Base-by-base conservation (phyloP, 2,888 invertebrate species). In the Campoletis raptor region DNA sequence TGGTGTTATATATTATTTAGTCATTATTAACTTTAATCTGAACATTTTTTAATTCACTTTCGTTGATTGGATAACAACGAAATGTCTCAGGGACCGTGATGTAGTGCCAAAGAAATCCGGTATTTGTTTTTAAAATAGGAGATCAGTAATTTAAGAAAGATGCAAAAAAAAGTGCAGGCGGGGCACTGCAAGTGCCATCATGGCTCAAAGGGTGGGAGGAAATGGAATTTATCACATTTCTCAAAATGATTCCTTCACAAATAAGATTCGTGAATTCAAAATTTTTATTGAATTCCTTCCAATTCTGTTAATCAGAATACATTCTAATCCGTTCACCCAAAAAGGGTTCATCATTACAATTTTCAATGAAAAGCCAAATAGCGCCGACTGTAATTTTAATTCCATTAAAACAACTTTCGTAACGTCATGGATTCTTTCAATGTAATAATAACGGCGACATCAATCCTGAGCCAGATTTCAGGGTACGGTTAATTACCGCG, bases 391-490 rank as follows among this genome's bases (percentile, higher is more conserved):
- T 30, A 6, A 21, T 61, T 72, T 37, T 72, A 10, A 72, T 52
- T 54, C 9, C 61, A 30, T 61, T 30, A 30, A n/a, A 30, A 57
- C 10, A 57, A 61, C 15, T 61, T 61, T 61, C 12, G 15, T 61
- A 61, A 30, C 30, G 57, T 30, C 57, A 30, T 30, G 61, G 30
- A 70, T 70, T 70, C 30, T 69, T 30, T 48, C 37, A 10, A 12
- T 52, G n/a, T 36, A 36, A 9, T 77, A 67, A 66, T 67, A 66
- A 78, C 52, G 52, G 79, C 42, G 30, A 57, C 79, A 79, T 79
- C 79, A 79, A 70, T 79, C 70, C 21, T 70, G 42, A 79, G 66
- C 66, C 40, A 67, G 67, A 69, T 67, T 78, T 69, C 52, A 67
- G 52, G 79, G 36, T 36, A 70, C 70, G 40, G 54, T 69, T 70